Evolutionary conservation across 2,888 invertebrate genomes (phyloP).

Genomic region (Nomada ruficornis): DNA sequence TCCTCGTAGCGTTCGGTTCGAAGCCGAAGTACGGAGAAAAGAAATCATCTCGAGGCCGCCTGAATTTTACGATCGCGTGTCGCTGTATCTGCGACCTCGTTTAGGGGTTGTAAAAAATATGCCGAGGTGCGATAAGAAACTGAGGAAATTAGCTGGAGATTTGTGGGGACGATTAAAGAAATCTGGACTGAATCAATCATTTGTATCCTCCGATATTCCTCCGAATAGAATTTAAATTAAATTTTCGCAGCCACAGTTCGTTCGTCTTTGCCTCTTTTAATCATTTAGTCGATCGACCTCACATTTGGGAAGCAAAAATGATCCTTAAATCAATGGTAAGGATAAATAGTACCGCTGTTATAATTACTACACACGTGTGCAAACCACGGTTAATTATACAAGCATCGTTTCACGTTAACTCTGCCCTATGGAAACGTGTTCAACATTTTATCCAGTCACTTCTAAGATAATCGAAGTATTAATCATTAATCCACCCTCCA

Average conservation of each 20-base stretch:
- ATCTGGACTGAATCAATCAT: constrained; percentile 30
- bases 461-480: too few relatives aligned
- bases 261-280: not conserved
- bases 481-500: too few relatives aligned
- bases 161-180: constrained; percentile 10
- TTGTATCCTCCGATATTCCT: not conserved
- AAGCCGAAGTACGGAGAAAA: not conserved
- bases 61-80: constrained; percentile 46
- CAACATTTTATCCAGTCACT: too few relatives aligned
- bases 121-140: constrained; percentile 12
- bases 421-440: too few relatives aligned
- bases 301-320: too few relatives aligned
- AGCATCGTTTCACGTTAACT: too few relatives aligned
- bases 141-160: constrained; percentile 19
- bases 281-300: too few relatives aligned
- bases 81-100: not conserved
- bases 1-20: not conserved
- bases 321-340: too few relatives aligned
- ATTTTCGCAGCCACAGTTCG: not conserved
- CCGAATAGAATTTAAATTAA: not conserved
- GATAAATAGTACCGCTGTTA: too few relatives aligned
- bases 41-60: constrained; percentile 31
- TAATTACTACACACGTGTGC: too few relatives aligned
- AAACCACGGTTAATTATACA: too few relatives aligned
- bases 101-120: not conserved